phyloP scores from a whole-genome alignment of 2,797 vertebrate genomes.

The Lithobates sylvaticus region DNA sequence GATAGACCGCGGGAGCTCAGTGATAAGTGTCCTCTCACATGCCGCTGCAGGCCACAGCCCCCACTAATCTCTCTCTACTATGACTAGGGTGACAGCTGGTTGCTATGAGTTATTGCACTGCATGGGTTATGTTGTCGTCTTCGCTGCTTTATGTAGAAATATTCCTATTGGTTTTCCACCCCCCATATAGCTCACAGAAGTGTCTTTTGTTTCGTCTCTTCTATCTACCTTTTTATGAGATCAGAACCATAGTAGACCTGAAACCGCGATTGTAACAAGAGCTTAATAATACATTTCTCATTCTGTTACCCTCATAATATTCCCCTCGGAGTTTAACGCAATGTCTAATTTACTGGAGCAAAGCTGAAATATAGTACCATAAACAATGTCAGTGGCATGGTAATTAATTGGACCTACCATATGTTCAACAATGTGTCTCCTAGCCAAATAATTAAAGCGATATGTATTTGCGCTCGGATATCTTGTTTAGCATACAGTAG shows the following conservation, averaged over 20 bases:
- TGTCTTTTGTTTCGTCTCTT: background rate
- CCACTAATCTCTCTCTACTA: no score
- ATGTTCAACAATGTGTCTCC: constrained; percentile 50
- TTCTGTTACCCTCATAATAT: constrained; percentile 35
- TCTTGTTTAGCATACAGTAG: constrained; percentile 26
- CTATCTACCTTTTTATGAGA: background rate
- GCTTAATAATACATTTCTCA: constrained; percentile 26
- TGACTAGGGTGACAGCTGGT: no score
- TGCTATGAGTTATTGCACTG: no score
- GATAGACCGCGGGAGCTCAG: no score
- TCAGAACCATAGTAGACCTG: background rate
- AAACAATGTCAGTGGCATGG: constrained; percentile 54
- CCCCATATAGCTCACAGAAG: background rate
- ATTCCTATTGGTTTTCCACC: no score
- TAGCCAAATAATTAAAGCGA: constrained; percentile 49
- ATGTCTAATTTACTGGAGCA: constrained; percentile 46
- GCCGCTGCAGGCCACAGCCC: no score
- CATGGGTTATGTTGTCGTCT: no score
- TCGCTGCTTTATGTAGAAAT: no score
- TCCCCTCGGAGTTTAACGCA: constrained; percentile 23
- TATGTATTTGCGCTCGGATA: constrained; percentile 39
- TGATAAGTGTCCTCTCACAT: no score
- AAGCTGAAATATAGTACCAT: constrained; percentile 48
- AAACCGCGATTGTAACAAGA: background rate
- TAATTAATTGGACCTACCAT: constrained; percentile 55